Evolutionary conservation across 1,140 invertebrate species (phyloP).

Genomic region (Himalopsyche phryganea): DNA sequence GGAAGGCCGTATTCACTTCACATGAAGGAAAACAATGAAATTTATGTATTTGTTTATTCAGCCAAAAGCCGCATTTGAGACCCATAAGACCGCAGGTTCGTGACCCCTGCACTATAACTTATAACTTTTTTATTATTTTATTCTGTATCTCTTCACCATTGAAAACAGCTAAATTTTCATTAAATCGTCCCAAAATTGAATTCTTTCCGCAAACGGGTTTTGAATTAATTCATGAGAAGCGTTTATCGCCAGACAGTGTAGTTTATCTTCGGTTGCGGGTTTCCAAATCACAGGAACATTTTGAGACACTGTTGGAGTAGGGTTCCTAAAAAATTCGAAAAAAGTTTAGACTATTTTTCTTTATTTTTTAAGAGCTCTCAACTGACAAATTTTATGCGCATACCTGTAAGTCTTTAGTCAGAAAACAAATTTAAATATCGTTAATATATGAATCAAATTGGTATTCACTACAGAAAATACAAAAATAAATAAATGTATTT

Average conservation of each 20-base stretch:
- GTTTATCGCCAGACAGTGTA: constrained; percentile 19
- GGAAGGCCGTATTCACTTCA: too few species aligned
- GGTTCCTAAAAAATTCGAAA: constrained; percentile 38
- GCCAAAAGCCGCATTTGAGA: too few species aligned
- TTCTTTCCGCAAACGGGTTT: constrained; percentile 18
- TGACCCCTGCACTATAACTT: too few species aligned
- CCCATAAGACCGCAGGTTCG: too few species aligned
- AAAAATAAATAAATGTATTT: neutral
- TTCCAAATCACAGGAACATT: constrained; percentile 43
- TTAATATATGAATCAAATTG: neutral
- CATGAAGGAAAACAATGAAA: too few species aligned
- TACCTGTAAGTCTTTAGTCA: neutral
- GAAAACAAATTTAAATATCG: neutral
- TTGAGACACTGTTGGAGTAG: constrained; percentile 38
- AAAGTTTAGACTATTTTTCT: neutral
- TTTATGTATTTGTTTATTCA: too few species aligned
- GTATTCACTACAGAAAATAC: neutral
- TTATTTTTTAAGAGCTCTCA: neutral
- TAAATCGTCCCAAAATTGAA: constrained; percentile 9
- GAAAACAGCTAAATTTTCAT: too few species aligned
- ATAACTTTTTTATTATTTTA: too few species aligned
- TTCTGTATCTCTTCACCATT: too few species aligned
- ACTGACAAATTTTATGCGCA: neutral
- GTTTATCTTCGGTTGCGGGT: constrained; percentile 33
- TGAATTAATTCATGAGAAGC: constrained; percentile 5